Percentiles rank a stretch among this genome's conserved stretches.
These are phyloP conservation scores for Antennarius maculatus DNA, from an alignment of 2,797 vertebrate genomes.

Conservation along the genomic window DNA sequence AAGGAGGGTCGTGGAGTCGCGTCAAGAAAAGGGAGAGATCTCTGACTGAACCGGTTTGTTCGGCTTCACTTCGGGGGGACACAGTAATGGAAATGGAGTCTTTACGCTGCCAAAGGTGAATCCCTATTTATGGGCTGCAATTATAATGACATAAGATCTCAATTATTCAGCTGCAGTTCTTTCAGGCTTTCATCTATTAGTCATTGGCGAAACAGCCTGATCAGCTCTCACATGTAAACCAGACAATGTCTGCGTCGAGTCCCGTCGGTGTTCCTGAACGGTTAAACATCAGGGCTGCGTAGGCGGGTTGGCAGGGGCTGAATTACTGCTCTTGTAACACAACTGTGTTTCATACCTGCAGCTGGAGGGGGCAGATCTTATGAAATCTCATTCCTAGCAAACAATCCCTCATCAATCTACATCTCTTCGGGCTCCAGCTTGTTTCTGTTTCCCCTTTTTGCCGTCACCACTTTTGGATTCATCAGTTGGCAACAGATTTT, in stretches of 20 bases:
- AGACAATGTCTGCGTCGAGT: constrained; percentile 20
- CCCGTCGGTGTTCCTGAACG: constrained; percentile 8
- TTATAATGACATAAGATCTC: constrained; percentile 68
- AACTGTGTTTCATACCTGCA: constrained; percentile 62
- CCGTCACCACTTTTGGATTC: constrained; percentile 50
- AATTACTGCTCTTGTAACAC: constrained; percentile 47
- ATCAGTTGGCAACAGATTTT: constrained; percentile 65
- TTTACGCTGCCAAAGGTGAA: constrained; percentile 53
- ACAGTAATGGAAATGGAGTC: constrained; percentile 22
- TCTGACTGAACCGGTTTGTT: constrained; percentile 28
- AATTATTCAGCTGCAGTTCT: constrained; percentile 64
- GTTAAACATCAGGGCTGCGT: constrained; percentile 25
- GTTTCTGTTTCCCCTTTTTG: constrained; percentile 48
- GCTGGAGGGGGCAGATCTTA: constrained; percentile 61
- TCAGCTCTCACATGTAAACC: constrained; percentile 32
- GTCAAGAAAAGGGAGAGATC: constrained; percentile 17
- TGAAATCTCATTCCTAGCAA: constrained; percentile 65
- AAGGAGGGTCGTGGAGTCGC: constrained; percentile 39
- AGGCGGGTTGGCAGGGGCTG: constrained; percentile 10
- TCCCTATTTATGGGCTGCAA: constrained; percentile 65
- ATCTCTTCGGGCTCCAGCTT: constrained; percentile 49
- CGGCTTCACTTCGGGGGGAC: constrained; percentile 12
- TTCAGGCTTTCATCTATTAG: constrained; percentile 63
- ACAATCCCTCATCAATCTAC: constrained; percentile 72
- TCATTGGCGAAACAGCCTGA: constrained; percentile 41